Evolutionary conservation across 2,797 vertebrate species (phyloP).

Genomic region (Acanthornis magna): DNA sequence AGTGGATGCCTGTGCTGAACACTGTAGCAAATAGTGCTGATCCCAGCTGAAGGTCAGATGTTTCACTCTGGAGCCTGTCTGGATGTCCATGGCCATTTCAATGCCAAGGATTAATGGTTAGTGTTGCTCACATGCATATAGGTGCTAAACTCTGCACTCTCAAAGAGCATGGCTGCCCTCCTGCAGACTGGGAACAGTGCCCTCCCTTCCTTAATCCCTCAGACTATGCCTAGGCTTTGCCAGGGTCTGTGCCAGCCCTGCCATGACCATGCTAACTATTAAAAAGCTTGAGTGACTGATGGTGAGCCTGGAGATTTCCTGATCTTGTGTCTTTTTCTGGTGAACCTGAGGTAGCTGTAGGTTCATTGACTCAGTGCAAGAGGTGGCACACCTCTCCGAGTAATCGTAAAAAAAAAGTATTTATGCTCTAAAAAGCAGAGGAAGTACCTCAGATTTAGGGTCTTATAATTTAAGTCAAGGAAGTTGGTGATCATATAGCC

Average conservation of each 20-base stretch:
- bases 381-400: background rate
- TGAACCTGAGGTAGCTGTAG: background rate
- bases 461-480: background rate
- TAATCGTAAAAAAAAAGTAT: background rate
- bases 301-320: background rate
- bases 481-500: background rate
- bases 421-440: background rate
- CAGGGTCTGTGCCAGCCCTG: background rate
- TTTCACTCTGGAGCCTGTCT: background rate
- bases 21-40: background rate
- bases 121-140: rapidly evolving
- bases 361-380: background rate
- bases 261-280: background rate
- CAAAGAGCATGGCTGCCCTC: background rate
- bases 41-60: background rate
- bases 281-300: background rate
- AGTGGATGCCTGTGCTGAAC: background rate
- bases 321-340: background rate
- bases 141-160: background rate
- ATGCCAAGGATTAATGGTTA: background rate
- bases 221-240: background rate
- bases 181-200: background rate
- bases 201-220: background rate
- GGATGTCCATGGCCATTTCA: background rate
- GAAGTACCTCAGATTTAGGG: background rate